phyloP scores from a whole-genome alignment of 1,140 invertebrate species.

The Teleopsis dalmanni region DNA sequence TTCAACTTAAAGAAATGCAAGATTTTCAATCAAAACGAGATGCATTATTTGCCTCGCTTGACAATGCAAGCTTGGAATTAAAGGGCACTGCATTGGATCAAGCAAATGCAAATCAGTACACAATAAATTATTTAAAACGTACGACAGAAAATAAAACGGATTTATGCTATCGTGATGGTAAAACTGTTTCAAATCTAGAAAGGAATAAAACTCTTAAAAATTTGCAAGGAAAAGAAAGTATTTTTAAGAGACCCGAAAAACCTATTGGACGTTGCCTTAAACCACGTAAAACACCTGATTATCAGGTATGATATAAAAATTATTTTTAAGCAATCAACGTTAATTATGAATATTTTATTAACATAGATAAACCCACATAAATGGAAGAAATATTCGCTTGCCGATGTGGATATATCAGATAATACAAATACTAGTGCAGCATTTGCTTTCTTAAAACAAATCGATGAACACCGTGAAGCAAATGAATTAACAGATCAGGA shows the following conservation, averaged over 20 bases:
- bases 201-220: conserved; percentile 45
- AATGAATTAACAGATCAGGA: conserved; percentile 21
- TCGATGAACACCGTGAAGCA: conserved; percentile 50
- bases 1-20: conserved; percentile 29
- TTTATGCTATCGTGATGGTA: conserved; percentile 18
- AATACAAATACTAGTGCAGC: conserved; percentile 63
- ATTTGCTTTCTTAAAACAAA: conserved; percentile 58
- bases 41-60: conserved; percentile 49
- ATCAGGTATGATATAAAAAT: conserved; percentile 39
- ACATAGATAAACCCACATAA: conserved; percentile 60
- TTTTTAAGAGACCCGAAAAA: conserved; percentile 63
- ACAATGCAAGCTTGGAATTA: conserved; percentile 49
- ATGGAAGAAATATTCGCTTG: conserved; percentile 66
- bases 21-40: conserved; percentile 49
- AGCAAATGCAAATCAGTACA: conserved; percentile 29
- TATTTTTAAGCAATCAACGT: neutral
- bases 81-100: conserved; percentile 46
- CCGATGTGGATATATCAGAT: conserved; percentile 70
- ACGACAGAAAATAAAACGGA: conserved; percentile 4
- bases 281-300: conserved; percentile 54
- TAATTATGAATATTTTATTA: neutral
- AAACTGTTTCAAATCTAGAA: conserved; percentile 11
- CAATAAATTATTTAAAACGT: conserved; percentile 20
- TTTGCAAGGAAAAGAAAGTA: conserved; percentile 64
- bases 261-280: conserved; percentile 51